phyloP scores from a whole-genome alignment of 2,797 vertebrate species.

The Botia kubotai region DNA sequence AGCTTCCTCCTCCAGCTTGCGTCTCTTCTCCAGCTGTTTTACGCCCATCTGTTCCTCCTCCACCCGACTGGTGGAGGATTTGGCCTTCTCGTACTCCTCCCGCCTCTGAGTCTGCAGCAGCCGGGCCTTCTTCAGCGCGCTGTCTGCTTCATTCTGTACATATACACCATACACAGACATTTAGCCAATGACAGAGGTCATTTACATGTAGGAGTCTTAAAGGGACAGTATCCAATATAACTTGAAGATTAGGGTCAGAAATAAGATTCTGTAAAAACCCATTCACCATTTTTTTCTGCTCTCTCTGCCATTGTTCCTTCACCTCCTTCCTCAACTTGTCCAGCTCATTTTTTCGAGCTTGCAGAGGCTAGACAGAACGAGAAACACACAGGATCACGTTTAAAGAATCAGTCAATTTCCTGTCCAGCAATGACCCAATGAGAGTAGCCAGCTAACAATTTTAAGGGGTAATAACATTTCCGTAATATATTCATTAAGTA shows the following conservation, averaged over 20 bases:
- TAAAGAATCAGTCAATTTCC: neutral
- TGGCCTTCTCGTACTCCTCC: constrained; percentile 95
- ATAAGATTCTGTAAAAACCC: neutral
- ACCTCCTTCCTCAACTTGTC: constrained; percentile 96
- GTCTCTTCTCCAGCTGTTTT: constrained; percentile 91
- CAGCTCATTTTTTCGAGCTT: constrained; percentile 91
- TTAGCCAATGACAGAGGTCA: neutral
- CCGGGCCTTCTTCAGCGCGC: constrained; percentile 88
- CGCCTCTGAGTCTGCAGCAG: constrained; percentile 88
- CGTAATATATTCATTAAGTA: too few relatives aligned
- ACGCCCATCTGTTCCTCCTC: constrained; percentile 89
- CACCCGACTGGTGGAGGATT: constrained; percentile 85
- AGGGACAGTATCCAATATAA: neutral
- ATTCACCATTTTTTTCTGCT: constrained; percentile 96
- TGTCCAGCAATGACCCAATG: neutral
- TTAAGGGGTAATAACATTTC: too few relatives aligned
- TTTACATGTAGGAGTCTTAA: constrained; percentile 2
- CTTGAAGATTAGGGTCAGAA: too few relatives aligned
- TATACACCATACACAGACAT: constrained; percentile 32
- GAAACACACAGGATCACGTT: constrained; percentile 12
- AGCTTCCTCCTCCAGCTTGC: constrained; percentile 92
- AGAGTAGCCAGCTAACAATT: too few relatives aligned
- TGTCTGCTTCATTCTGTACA: constrained; percentile 89
- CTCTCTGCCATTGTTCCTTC: constrained; percentile 97
- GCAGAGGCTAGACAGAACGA: constrained; percentile 83